These are phyloP conservation scores for Andrena hattorfiana DNA, from an alignment of 2,888 invertebrate genomes.

Conservation along the genomic window DNA sequence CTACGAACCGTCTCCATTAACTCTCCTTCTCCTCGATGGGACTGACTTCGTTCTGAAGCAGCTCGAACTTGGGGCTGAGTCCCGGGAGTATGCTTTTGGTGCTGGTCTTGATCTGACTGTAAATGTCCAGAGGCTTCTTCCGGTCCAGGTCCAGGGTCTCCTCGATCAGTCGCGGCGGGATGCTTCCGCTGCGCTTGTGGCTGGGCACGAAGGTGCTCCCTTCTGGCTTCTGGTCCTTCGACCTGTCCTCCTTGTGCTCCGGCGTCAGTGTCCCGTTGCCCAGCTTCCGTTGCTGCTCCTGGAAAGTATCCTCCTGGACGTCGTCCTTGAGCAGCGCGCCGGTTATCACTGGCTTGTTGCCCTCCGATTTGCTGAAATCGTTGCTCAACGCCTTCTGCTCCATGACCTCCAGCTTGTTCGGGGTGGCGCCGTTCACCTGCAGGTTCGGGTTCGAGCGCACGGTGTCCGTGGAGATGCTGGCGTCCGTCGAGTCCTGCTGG, in stretches of 20 bases:
- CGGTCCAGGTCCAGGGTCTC: constrained; percentile 83
- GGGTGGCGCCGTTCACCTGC: constrained; percentile 78
- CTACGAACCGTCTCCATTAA: constrained; percentile 72
- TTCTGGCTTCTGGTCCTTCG: constrained; percentile 75
- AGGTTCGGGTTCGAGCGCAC: constrained; percentile 80
- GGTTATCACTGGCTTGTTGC: constrained; percentile 89
- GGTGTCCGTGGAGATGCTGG: constrained; percentile 78
- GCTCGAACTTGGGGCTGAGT: constrained; percentile 87
- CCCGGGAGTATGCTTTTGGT: constrained; percentile 85
- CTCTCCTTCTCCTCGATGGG: constrained; percentile 83
- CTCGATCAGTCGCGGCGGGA: constrained; percentile 87
- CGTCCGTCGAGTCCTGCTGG: constrained; percentile 79
- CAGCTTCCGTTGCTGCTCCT: constrained; percentile 85
- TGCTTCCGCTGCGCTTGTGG: constrained; percentile 86
- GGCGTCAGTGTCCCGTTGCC: constrained; percentile 85
- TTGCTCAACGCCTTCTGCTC: constrained; percentile 81
- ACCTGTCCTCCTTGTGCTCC: constrained; percentile 73
- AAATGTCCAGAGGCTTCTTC: constrained; percentile 85
- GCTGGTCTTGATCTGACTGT: constrained; percentile 87
- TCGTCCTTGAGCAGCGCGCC: constrained; percentile 90
- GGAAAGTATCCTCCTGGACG: constrained; percentile 85
- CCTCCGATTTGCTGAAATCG: constrained; percentile 86
- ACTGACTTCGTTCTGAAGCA: constrained; percentile 87
- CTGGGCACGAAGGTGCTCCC: constrained; percentile 85
- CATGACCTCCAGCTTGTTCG: constrained; percentile 74